Conservation (phyloP, 2,888 invertebrate genomes). For the Nymphalis urticae region DNA sequence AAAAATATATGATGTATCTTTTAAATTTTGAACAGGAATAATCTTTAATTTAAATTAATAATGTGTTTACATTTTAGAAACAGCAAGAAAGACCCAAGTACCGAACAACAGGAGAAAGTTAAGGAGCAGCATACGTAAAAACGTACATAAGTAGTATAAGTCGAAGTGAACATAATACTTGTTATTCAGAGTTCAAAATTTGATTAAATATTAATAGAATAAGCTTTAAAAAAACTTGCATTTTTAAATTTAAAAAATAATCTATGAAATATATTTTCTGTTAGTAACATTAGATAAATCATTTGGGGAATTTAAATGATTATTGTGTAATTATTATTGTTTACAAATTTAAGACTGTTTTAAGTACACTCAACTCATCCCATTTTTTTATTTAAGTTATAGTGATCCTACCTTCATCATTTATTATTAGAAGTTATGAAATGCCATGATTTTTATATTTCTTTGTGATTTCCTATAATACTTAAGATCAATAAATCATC, state of each 20-base stretch:
- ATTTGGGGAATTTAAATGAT: neutral
- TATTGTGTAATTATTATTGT: constrained; percentile 10
- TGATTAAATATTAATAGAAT: constrained; percentile 24
- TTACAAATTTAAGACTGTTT: constrained; percentile 8
- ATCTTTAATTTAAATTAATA: no score
- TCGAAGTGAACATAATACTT: constrained; percentile 5
- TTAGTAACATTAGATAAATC: constrained; percentile 19
- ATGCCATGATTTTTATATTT: constrained; percentile 9
- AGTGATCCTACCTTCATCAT: constrained; percentile 4
- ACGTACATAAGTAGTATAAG: constrained; percentile 43
- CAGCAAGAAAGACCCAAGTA: constrained; percentile 46
- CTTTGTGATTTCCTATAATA: constrained; percentile 27
- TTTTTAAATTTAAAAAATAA: constrained; percentile 22
- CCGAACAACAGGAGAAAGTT: constrained; percentile 57
- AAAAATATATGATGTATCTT: no score
- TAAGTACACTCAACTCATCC: neutral
- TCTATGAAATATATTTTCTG: constrained; percentile 16
- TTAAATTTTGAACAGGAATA: no score
- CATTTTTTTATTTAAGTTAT: neutral
- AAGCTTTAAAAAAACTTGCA: constrained; percentile 34
- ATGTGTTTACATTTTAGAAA: constrained; percentile 48
- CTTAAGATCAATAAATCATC: constrained; percentile 25
- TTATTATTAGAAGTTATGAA: constrained; percentile 10
- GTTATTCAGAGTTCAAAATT: constrained; percentile 18
- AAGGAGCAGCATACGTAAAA: constrained; percentile 64